Base-by-base conservation (phyloP, 2,888 invertebrate genomes). In the Ornithoptera alexandrae region DNA sequence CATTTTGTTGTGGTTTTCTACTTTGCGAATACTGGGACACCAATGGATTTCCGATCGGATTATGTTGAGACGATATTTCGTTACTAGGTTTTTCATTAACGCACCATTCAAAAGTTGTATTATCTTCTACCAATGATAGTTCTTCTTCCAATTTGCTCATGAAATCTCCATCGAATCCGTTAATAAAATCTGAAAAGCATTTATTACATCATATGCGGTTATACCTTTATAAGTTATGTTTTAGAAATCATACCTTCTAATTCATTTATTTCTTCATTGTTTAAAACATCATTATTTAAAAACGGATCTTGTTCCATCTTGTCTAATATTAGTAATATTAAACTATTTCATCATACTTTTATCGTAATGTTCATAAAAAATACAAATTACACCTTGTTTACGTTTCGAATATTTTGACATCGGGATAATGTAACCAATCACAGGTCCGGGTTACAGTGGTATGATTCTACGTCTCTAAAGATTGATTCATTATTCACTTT, bases 131-230 rank as follows among this genome's bases (percentile, higher is more conserved):
- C 39, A 84, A 78, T n/a, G 87, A 75, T 56, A 93, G 77, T 71
- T 93, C 92, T 72, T 91, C 87, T 74, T 92, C 93, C n/a, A 92
- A 78, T 71, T 89, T 90, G 70, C 83, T 93, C 87, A 95, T 92
- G 73, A 95, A 92, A 80, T 95, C 95, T 73, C 89, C 94, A 84
- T 95, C 95, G 80, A 94, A 95, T 73, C 94, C 94, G 74, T 93
- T 93, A 42, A 96, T 85, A 64, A 95, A 92, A 86, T 95, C 95
- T 95, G 85, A 67, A 93, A 93, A 67, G 72, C 68, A 50, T 72
- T 68, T 53, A 68, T 68, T 73, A 71, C 71, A 72, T 71, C 73
- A 65, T 70, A 66, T 72, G 53, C 53, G 20, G 30, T 59, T 70
- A 61, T 57, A 67, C 68, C 8, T 63, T 68, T 62, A 56, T 17